Conservation (phyloP, 2,113 vertebrate species). For the Mormoops blainvillei region DNA sequence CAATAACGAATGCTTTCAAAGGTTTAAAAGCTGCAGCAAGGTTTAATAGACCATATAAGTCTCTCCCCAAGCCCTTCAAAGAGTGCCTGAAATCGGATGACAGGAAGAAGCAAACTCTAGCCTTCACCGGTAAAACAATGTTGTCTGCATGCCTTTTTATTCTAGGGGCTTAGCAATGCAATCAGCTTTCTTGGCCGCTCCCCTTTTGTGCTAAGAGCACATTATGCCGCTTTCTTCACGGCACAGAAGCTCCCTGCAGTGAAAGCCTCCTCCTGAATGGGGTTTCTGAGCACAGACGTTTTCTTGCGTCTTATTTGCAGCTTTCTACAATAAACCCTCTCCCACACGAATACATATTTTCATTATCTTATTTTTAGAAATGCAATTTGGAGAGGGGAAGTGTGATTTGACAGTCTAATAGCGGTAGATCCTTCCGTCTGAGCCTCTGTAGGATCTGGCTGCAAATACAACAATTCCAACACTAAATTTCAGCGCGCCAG, state of each 20-base stretch:
- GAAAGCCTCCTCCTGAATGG: conserved; percentile 38
- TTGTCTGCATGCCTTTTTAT: neutral
- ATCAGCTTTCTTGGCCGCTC: neutral
- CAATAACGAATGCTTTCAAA: neutral
- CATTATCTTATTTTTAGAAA: conserved; percentile 74
- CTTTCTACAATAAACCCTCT: conserved; percentile 49
- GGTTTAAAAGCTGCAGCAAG: neutral
- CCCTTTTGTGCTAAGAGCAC: neutral
- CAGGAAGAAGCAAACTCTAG: neutral
- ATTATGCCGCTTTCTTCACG: conserved; percentile 27
- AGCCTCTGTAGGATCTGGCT: conserved; percentile 52
- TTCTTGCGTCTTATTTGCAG: conserved; percentile 30
- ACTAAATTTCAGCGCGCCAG: neutral
- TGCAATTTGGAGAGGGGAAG: conserved; percentile 48
- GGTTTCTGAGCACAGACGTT: conserved; percentile 24
- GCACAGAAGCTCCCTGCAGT: conserved; percentile 35
- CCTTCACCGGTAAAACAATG: neutral
- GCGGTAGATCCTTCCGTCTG: conserved; percentile 36
- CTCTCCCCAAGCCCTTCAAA: neutral
- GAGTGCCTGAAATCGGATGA: neutral
- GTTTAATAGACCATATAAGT: neutral
- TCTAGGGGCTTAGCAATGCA: neutral
- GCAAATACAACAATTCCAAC: conserved; percentile 25
- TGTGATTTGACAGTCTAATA: conserved; percentile 62
- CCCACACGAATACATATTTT: conserved; percentile 67